These are phyloP conservation scores for Shargacucullia verbasci DNA, from an alignment of 2,888 invertebrate species.

Conservation along the genomic window DNA sequence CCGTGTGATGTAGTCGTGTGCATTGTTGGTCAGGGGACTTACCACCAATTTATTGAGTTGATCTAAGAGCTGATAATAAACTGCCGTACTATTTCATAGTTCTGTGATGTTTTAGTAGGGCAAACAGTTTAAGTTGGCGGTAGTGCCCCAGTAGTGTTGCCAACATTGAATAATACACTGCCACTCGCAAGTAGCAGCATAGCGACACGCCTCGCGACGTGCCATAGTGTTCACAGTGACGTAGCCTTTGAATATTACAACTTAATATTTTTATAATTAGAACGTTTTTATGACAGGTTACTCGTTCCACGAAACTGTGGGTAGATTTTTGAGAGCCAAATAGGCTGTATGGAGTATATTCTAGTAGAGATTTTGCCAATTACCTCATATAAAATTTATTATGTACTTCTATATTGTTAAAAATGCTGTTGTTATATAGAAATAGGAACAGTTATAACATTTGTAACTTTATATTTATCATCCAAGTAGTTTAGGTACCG, in stretches of 20 bases:
- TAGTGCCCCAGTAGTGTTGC: conserved; percentile 42
- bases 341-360: conserved; percentile 33
- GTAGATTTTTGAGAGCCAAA: conserved; percentile 42
- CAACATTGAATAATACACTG: conserved; percentile 46
- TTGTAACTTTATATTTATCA: conserved; percentile 45
- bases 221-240: conserved; percentile 50
- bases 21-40: conserved; percentile 30
- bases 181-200: conserved; percentile 48
- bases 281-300: conserved; percentile 43
- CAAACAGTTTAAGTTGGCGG: conserved; percentile 17
- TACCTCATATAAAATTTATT: conserved; percentile 52
- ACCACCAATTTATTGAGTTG: conserved; percentile 15
- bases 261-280: conserved; percentile 49
- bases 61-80: background rate
- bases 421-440: conserved; percentile 51
- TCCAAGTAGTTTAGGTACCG: conserved; percentile 38
- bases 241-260: conserved; percentile 47
- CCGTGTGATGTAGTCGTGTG: conserved; percentile 43
- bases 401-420: conserved; percentile 49
- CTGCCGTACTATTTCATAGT: background rate
- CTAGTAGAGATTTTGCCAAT: conserved; percentile 54
- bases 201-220: conserved; percentile 43
- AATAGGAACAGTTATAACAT: conserved; percentile 46
- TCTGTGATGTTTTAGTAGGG: background rate
- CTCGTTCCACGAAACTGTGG: conserved; percentile 49